Evolutionary conservation across 2,113 vertebrate species (phyloP).

Genomic region (Pollachius pollachius): DNA sequence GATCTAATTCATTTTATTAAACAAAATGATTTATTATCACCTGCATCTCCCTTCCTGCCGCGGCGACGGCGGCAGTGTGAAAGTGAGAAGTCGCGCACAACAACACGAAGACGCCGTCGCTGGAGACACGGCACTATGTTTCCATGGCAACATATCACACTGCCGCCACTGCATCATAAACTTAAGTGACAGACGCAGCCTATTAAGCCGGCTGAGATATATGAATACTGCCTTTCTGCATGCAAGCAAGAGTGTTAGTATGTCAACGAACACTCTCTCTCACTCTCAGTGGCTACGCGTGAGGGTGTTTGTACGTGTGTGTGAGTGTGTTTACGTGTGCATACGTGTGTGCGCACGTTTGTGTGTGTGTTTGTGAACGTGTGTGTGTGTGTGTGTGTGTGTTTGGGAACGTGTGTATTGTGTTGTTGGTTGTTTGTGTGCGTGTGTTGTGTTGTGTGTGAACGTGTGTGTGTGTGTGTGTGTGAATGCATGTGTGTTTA

Average conservation of each 20-base stretch:
- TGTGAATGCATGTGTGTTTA: too few species aligned
- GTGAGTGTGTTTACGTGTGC: background rate
- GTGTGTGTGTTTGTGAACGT: too few species aligned
- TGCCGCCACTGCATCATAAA: conserved; percentile 56
- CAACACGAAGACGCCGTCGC: conserved; percentile 22
- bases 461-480: too few species aligned
- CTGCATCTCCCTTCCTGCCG: conserved; percentile 30
- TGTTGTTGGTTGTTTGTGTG: too few species aligned
- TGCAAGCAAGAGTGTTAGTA: conserved; percentile 34
- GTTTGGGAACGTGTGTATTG: too few species aligned
- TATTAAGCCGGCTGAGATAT: conserved; percentile 53
- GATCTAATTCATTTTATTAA: conserved; percentile 31
- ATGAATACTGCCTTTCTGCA: conserved; percentile 52
- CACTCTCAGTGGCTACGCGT: background rate
- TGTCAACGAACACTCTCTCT: conserved; percentile 16
- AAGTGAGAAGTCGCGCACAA: conserved; percentile 49
- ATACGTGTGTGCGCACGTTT: background rate
- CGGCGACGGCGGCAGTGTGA: conserved; percentile 10
- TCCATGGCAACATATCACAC: conserved; percentile 65
- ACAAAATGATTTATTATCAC: conserved; percentile 36
- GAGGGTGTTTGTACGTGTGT: conserved; percentile 6
- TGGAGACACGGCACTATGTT: conserved; percentile 55
- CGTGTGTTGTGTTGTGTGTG: too few species aligned
- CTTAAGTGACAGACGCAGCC: conserved; percentile 63
- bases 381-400: too few species aligned